Evolutionary conservation across 2,888 invertebrate species (phyloP).

Genomic region (Eupithecia abbreviata): DNA sequence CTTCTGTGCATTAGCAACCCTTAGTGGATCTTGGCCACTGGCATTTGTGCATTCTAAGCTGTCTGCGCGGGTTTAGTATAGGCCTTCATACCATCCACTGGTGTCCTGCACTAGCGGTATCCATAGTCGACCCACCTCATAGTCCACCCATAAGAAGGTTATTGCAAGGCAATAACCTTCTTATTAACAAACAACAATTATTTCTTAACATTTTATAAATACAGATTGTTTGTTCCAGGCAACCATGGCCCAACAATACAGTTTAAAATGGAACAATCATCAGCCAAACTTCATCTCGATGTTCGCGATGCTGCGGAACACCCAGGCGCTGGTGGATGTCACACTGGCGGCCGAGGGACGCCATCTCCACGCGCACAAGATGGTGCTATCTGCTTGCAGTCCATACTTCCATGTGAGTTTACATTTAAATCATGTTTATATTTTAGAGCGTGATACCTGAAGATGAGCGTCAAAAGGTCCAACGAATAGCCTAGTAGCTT

Average conservation of each 20-base stretch:
- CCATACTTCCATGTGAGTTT: slow-evolving; percentile 93
- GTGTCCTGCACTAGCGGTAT: background rate
- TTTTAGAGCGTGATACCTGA: no score
- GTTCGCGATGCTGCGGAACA: slow-evolving; percentile 92
- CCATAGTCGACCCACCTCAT: no score
- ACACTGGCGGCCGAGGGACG: slow-evolving; percentile 95
- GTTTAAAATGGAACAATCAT: slow-evolving; percentile 96
- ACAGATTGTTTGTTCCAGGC: slow-evolving; percentile 16
- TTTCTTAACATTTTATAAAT: background rate
- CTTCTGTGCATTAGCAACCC: background rate
- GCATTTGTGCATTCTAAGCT: background rate
- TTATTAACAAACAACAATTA: background rate
- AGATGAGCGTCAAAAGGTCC: background rate
- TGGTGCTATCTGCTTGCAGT: slow-evolving; percentile 95
- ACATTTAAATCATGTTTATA: no score
- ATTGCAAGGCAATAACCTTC: no score
- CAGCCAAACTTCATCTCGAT: slow-evolving; percentile 96
- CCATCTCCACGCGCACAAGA: slow-evolving; percentile 94
- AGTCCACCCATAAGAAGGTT: no score
- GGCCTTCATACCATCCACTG: background rate
- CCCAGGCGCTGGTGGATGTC: slow-evolving; percentile 93
- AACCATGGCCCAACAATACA: slow-evolving; percentile 89
- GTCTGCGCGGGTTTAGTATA: background rate
- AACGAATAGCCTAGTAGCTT: background rate
- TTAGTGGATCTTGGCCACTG: background rate